A percentile compares a stretch with the other conserved stretches of the same genome.
Conservation (phyloP, 2,113 vertebrate genomes). For the Grus americana region DNA sequence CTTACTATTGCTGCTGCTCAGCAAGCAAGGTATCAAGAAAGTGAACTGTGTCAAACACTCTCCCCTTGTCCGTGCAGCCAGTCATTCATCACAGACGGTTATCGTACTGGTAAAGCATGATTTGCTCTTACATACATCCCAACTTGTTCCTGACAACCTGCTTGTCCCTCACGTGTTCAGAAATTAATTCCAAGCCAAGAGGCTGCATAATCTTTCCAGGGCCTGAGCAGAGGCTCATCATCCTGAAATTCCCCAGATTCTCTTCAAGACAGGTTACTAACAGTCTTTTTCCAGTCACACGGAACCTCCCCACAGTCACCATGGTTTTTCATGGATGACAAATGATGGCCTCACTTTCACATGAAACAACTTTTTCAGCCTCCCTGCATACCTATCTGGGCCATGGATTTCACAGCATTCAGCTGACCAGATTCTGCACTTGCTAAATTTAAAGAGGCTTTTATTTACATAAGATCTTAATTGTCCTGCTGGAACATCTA, state of each 20-base stretch:
- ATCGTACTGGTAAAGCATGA: background rate
- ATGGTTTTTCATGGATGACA: background rate
- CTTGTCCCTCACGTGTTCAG: background rate
- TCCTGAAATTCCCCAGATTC: background rate
- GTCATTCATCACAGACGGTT: background rate
- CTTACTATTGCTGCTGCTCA: too few relatives aligned
- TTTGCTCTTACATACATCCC: background rate
- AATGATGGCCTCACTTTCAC: background rate
- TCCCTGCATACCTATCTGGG: background rate
- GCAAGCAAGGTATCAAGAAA: background rate
- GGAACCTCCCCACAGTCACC: background rate
- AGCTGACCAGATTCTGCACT: background rate
- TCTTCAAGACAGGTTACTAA: background rate
- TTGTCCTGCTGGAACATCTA: background rate
- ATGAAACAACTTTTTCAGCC: background rate
- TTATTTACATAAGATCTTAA: background rate
- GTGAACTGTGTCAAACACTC: background rate
- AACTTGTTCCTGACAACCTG: background rate
- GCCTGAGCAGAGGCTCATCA: background rate
- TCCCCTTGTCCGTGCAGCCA: background rate
- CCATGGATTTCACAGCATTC: background rate
- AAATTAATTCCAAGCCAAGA: background rate
- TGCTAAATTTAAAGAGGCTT: background rate
- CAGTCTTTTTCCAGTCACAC: background rate
- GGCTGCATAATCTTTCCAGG: background rate